Base-by-base conservation (phyloP, 2,113 vertebrate species). In the Furnarius figulus region DNA sequence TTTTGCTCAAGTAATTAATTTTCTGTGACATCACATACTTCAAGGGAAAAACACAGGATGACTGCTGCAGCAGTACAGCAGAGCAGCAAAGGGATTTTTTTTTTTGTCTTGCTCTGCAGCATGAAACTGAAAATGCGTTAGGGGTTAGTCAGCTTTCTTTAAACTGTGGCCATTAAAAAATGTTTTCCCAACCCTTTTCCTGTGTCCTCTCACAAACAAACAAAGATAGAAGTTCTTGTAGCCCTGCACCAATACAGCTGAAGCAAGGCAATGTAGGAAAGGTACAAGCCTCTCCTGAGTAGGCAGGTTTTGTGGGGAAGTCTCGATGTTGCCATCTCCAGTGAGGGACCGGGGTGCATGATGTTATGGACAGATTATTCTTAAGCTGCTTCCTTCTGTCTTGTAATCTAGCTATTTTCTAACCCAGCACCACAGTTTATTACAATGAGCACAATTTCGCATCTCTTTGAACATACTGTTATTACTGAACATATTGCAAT, bases 1-100 rank as follows among this genome's bases (percentile, higher is more conserved):
- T 98, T 96, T 91, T 74, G 65, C 87, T 67, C 59, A 93, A 96
- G 93, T 97, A 96, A 97, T 93, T 97, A 96, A 94, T 97, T 97
- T 97, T 97, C 97, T 75, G 94, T 96, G 90, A 95, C 93, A 97
- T 92, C 81, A 95, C 92, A 95, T 97, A 96, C 90, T 98, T 97
- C 85, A 95, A 97, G 95, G 81, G 92, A 93, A 97, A 96, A 97
- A 88, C 44, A 95, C 50, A 80, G 39, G 86, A 97, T 89, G 76
- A 93, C 67, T 96, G 85, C 91, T 85, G 80, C 76, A 95, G 94
- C 42, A 53, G 63, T 55, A 81, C 12, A n/a, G 83, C 58, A 91
- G 66, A 95, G 71, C 71, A 79, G 65, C 72, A 94, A 33, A 39
- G 85, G 86, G 33, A 42, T 35, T 37, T 46, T 75, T 91, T 53